A percentile compares a stretch with the other conserved stretches of the same genome.
Evolutionary conservation across 1,140 invertebrate species (phyloP).

Genomic region (Anastatus disparis): DNA sequence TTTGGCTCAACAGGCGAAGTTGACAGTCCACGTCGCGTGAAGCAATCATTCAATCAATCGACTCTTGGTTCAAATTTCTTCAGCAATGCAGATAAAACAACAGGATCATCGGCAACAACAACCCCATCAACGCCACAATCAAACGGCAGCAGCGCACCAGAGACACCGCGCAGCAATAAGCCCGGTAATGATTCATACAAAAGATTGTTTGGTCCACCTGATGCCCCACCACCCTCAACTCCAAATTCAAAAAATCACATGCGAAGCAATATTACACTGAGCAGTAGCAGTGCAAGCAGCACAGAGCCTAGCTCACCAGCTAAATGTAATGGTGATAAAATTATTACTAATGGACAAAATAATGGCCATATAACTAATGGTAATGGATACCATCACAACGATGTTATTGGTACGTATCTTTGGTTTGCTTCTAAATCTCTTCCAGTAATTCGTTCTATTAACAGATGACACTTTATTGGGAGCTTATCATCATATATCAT

Average conservation of each 20-base stretch:
- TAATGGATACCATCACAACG: constrained; percentile 53
- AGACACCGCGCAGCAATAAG: constrained; percentile 59
- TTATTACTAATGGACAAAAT: constrained; percentile 42
- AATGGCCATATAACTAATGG: constrained; percentile 50
- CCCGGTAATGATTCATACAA: constrained; percentile 69
- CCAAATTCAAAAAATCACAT: constrained; percentile 64
- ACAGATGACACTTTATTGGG: too few species aligned
- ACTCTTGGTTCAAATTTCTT: constrained; percentile 62
- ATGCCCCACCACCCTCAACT: constrained; percentile 57
- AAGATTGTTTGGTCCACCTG: constrained; percentile 66
- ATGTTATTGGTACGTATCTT: constrained; percentile 60
- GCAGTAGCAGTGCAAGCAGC: constrained; percentile 38
- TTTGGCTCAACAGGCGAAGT: constrained; percentile 65
- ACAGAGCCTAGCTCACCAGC: too few species aligned
- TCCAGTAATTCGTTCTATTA: too few species aligned
- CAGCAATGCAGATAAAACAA: constrained; percentile 47
- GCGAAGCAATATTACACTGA: constrained; percentile 61
- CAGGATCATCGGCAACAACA: constrained; percentile 49
- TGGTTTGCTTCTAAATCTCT: too few species aligned
- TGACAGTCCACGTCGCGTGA: constrained; percentile 58
- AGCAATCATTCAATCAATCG: constrained; percentile 58
- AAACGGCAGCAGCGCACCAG: constrained; percentile 42
- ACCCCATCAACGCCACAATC: constrained; percentile 32
- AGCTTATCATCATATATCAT: too few species aligned
- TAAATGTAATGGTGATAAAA: constrained; percentile 47